phyloP scores from a whole-genome alignment of 2,888 invertebrate genomes.

The Lepetodrilus schrolli region DNA sequence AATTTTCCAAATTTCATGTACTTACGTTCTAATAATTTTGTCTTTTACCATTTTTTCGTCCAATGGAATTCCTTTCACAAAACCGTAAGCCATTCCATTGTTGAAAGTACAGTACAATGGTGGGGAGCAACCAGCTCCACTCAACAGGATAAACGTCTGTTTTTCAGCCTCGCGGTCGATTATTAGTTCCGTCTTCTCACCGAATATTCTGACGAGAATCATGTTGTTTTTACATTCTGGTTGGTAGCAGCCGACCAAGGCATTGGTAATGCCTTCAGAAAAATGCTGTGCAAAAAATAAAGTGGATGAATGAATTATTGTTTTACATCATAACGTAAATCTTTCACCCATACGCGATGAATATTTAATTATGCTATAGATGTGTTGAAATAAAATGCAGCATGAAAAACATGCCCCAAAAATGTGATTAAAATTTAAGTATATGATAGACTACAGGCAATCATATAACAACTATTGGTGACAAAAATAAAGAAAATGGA shows the following conservation, averaged over 20 bases:
- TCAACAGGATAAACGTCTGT: slow-evolving; percentile 44
- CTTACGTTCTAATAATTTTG: slow-evolving; percentile 50
- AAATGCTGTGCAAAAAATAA: no score
- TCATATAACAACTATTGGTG: no score
- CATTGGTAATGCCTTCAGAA: slow-evolving; percentile 95
- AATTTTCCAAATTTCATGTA: no score
- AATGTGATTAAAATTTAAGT: no score
- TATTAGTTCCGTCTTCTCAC: slow-evolving; percentile 92
- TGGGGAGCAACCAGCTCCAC: slow-evolving; percentile 85
- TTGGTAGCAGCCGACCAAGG: slow-evolving; percentile 85
- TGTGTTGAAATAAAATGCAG: no score
- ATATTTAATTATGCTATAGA: no score
- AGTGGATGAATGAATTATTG: no score
- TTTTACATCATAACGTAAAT: no score
- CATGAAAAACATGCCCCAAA: no score
- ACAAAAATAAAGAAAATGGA: no score
- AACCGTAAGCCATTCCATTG: slow-evolving; percentile 94
- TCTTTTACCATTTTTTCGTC: slow-evolving; percentile 70
- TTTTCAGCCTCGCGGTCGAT: slow-evolving; percentile 89
- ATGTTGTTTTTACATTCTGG: slow-evolving; percentile 79
- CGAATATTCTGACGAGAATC: slow-evolving; percentile 91
- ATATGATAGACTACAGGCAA: no score
- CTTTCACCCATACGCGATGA: no score
- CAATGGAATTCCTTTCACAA: slow-evolving; percentile 81
- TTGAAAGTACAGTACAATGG: slow-evolving; percentile 91